phyloP scores from a whole-genome alignment of 2,113 vertebrate species.

The Ciconia maguari region DNA sequence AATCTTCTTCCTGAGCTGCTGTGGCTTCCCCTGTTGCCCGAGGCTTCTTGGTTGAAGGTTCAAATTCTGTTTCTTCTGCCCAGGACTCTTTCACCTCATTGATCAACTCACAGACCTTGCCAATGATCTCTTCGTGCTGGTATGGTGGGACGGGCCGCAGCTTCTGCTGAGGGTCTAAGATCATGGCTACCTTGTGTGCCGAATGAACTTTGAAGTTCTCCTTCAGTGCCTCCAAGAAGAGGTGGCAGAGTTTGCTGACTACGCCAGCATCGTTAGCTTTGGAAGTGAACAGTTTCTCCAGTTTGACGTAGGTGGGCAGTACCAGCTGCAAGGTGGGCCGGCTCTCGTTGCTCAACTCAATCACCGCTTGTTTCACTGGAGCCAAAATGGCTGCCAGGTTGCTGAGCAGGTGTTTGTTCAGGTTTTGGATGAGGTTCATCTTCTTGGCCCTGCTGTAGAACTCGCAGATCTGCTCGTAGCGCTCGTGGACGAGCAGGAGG shows the following conservation, averaged over 20 bases:
- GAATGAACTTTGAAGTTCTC: slow-evolving; percentile 98
- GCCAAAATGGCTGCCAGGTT: slow-evolving; percentile 91
- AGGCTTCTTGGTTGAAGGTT: slow-evolving; percentile 85
- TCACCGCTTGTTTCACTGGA: slow-evolving; percentile 89
- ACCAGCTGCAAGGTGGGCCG: slow-evolving; percentile 95
- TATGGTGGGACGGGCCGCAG: slow-evolving; percentile 91
- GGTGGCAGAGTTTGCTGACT: slow-evolving; percentile 97
- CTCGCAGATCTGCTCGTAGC: slow-evolving; percentile 96
- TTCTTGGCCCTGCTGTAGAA: slow-evolving; percentile 93
- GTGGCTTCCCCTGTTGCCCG: slow-evolving; percentile 75
- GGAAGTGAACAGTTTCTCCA: slow-evolving; percentile 98
- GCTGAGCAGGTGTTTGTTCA: slow-evolving; percentile 94
- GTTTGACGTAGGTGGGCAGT: slow-evolving; percentile 91
- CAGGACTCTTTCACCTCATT: slow-evolving; percentile 84
- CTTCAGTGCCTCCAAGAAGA: slow-evolving; percentile 95
- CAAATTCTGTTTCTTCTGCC: slow-evolving; percentile 83
- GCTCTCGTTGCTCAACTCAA: slow-evolving; percentile 91
- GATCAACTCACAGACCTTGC: slow-evolving; percentile 92
- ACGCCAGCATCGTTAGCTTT: slow-evolving; percentile 94
- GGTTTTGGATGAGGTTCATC: slow-evolving; percentile 92
- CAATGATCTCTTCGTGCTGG: slow-evolving; percentile 96
- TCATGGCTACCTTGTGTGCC: slow-evolving; percentile 96
- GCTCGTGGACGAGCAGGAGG: slow-evolving; percentile 91
- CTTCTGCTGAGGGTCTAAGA: slow-evolving; percentile 96
- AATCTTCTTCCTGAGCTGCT: slow-evolving; percentile 78